A percentile compares a stretch with the other conserved stretches of the same genome.
These are phyloP conservation scores for Zootoca vivipara DNA, from an alignment of 2,113 vertebrate species.

Conservation along the genomic window DNA sequence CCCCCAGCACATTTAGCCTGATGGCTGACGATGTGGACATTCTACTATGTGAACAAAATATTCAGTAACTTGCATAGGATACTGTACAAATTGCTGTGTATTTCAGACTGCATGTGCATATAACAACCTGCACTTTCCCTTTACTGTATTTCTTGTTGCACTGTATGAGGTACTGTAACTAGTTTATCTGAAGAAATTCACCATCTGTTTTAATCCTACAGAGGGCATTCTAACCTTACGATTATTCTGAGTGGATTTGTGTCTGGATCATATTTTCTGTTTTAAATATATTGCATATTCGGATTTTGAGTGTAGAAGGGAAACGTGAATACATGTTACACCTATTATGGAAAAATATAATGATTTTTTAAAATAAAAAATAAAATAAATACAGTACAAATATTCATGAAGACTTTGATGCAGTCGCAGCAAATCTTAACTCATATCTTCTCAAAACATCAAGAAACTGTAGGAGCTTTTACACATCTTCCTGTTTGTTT, in stretches of 20 bases:
- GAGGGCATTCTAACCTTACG: slow-evolving; percentile 76
- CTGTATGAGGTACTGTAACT: neutral
- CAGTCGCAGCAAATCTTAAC: slow-evolving; percentile 6
- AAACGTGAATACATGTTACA: neutral
- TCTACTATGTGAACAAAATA: neutral
- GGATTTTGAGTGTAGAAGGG: slow-evolving; percentile 40
- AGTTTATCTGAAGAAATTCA: slow-evolving; percentile 14
- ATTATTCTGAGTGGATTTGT: slow-evolving; percentile 29
- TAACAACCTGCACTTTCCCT: slow-evolving; percentile 9
- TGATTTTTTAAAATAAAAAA: neutral
- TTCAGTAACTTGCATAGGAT: neutral
- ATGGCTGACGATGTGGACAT: neutral
- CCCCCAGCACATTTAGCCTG: neutral
- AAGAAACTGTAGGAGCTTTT: neutral
- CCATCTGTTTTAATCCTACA: slow-evolving; percentile 66
- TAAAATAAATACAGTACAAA: neutral
- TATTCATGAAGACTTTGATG: neutral
- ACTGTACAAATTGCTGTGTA: neutral
- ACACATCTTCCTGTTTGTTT: slow-evolving; percentile 28
- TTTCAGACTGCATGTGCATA: slow-evolving; percentile 3
- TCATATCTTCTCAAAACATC: slow-evolving; percentile 7
- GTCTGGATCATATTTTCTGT: slow-evolving; percentile 8
- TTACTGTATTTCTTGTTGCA: neutral
- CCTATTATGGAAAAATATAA: slow-evolving; percentile 27
- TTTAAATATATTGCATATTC: slow-evolving; percentile 12